Evolutionary conservation across 2,888 invertebrate species (phyloP).

Genomic region (Blastobasis adustella): DNA sequence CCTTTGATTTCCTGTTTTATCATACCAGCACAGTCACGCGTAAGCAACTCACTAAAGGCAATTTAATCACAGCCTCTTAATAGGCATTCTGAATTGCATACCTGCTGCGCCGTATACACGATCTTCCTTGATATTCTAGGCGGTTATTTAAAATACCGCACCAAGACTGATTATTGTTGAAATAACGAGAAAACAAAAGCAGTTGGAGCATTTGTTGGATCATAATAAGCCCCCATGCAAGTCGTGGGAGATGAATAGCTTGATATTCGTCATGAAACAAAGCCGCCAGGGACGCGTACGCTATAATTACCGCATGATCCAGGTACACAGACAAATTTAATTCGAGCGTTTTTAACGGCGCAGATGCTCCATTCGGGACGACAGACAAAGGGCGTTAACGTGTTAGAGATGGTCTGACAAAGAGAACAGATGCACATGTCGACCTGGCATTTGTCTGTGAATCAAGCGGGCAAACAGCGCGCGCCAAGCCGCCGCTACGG

Average conservation of each 20-base stretch:
- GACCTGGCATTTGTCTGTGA: slow-evolving; percentile 64
- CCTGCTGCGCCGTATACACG: slow-evolving; percentile 3
- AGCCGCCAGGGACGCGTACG: slow-evolving; percentile 25
- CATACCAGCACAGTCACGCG: neutral
- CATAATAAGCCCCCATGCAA: slow-evolving; percentile 22
- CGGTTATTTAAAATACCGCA: neutral
- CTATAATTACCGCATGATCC: slow-evolving; percentile 42
- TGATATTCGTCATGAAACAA: slow-evolving; percentile 34
- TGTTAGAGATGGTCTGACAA: slow-evolving; percentile 52
- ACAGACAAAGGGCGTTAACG: slow-evolving; percentile 60
- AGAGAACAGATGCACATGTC: slow-evolving; percentile 59
- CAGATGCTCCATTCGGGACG: slow-evolving; percentile 51
- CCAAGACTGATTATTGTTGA: slow-evolving; percentile 4
- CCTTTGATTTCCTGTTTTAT: slow-evolving; percentile 6
- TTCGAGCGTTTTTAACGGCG: slow-evolving; percentile 39
- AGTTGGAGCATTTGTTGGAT: slow-evolving; percentile 22
- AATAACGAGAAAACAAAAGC: slow-evolving; percentile 16
- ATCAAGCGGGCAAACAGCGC: slow-evolving; percentile 63
- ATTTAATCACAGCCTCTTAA: slow-evolving; percentile 6
- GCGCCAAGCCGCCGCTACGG: slow-evolving; percentile 26
- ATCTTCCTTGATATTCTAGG: neutral
- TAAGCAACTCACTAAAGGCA: slow-evolving; percentile 8
- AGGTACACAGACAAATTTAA: slow-evolving; percentile 35
- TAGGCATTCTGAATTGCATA: neutral
- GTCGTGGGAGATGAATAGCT: slow-evolving; percentile 16